Evolutionary conservation across 1,140 invertebrate genomes (phyloP).

Genomic region (Cataglyphis hispanica): DNA sequence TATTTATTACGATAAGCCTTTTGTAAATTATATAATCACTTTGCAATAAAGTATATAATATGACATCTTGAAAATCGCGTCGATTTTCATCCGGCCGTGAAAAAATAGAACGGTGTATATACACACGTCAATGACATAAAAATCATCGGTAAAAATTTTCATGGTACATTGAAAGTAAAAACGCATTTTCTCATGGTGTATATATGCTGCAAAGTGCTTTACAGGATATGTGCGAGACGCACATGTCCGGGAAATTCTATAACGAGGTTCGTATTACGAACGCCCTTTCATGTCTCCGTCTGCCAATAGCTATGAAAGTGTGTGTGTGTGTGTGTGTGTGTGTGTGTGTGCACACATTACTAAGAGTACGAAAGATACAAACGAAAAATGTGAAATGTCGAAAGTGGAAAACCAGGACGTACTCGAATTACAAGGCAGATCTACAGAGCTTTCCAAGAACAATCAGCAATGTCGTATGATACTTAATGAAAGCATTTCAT

Average conservation of each 20-base stretch:
- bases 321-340: background rate
- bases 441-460: slow-evolving; percentile 32
- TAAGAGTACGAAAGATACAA: slow-evolving; percentile 44
- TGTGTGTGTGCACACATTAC: background rate
- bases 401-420: slow-evolving; percentile 34
- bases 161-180: slow-evolving; percentile 65
- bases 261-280: slow-evolving; percentile 67
- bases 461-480: background rate
- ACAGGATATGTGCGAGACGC: slow-evolving; percentile 16
- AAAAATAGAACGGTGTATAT: background rate
- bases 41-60: background rate
- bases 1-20: background rate
- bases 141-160: slow-evolving; percentile 66
- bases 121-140: background rate
- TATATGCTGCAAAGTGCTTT: slow-evolving; percentile 35
- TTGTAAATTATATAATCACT: background rate
- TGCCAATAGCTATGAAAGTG: background rate
- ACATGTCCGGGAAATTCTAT: slow-evolving; percentile 65
- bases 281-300: slow-evolving; percentile 46
- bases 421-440: slow-evolving; percentile 59
- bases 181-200: slow-evolving; percentile 66
- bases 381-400: slow-evolving; percentile 57
- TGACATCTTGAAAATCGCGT: background rate
- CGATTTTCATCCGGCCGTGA: background rate
- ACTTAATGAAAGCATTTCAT: background rate